Evolutionary conservation across 1,140 invertebrate genomes (phyloP).

Genomic region (Drosophila mayri): DNA sequence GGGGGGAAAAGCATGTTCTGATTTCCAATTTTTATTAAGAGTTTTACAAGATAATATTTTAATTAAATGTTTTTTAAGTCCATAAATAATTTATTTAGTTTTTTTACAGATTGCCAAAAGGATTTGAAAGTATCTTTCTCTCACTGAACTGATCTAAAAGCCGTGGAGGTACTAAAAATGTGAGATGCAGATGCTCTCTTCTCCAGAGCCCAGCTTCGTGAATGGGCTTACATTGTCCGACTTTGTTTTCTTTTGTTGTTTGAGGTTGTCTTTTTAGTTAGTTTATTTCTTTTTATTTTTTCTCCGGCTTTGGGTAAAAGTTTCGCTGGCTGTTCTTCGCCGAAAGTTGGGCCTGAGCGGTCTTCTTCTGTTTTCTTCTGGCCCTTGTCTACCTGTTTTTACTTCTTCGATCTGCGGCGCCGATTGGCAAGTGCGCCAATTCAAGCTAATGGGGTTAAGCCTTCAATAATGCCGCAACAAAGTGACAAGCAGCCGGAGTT

Average conservation of each 20-base stretch:
- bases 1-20: not conserved
- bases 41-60: not conserved
- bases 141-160: conserved; percentile 49
- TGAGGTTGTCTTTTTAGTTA: conserved; percentile 2
- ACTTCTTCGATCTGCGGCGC: conserved; percentile 48
- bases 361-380: conserved; percentile 44
- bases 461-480: conserved; percentile 73
- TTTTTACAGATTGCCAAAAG: too few relatives aligned
- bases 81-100: not conserved
- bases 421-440: conserved; percentile 82
- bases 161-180: conserved; percentile 65
- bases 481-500: conserved; percentile 66
- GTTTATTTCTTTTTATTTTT: not conserved
- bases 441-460: conserved; percentile 81
- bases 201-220: conserved; percentile 50
- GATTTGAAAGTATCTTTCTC: conserved; percentile 13
- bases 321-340: conserved; percentile 70
- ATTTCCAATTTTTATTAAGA: not conserved
- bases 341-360: conserved; percentile 65
- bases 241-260: conserved; percentile 44
- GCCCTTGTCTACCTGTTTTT: conserved; percentile 76
- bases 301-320: conserved; percentile 65
- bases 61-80: not conserved
- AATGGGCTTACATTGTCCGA: conserved; percentile 71
- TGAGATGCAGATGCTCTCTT: conserved; percentile 59